Base-by-base conservation (phyloP, 2,797 vertebrate genomes). In the Glossophaga mutica region DNA sequence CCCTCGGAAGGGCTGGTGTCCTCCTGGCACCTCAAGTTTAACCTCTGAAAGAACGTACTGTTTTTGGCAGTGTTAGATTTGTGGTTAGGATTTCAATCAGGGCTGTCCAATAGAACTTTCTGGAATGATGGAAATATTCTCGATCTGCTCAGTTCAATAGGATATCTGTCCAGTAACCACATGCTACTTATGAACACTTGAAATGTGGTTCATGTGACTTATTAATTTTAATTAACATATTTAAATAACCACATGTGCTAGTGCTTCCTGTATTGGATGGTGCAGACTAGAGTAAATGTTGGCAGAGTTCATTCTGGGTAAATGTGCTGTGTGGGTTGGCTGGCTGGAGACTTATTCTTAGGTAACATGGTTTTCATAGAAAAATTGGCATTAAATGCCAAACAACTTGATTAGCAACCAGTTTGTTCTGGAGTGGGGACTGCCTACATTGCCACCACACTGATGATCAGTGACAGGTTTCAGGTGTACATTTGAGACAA, bases 211-310 rank as follows among this genome's bases (percentile, higher is more conserved):
- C 24, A 10, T 70, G 67, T 5, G 46, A 82, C 84, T 88, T 90
- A 77, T 48, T 91, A 44, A 65, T 86, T 94, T 77, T 92, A 87
- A 93, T 95, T 39, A 88, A 68, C 77, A 37, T 67, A 71, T 48
- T 94, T 93, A 94, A 95, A 83, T 85, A 94, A 39, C 34, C 67
- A 70, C 18, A 24, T 42, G 78, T 79, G n/a, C 62, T 79, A 70
- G 48, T 68, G 59, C 39, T 74, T 87, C 59, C 34, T 2, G 4
- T 59, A 19, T 3, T 24, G n/a, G 46, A 39, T 9, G 62, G 52
- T 15, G 16, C 39, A 86, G 57, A 21, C 37, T n/a, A 29, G 46
- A 87, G 10, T 78, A 46, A 91, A 46, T 57, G 55, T n/a, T 42
- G 62, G 34, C 77, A n/a, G 39, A 73, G 44, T 70, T 70, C 67